Conservation (phyloP, 2,888 invertebrate species). For the Euzophera pinguis region DNA sequence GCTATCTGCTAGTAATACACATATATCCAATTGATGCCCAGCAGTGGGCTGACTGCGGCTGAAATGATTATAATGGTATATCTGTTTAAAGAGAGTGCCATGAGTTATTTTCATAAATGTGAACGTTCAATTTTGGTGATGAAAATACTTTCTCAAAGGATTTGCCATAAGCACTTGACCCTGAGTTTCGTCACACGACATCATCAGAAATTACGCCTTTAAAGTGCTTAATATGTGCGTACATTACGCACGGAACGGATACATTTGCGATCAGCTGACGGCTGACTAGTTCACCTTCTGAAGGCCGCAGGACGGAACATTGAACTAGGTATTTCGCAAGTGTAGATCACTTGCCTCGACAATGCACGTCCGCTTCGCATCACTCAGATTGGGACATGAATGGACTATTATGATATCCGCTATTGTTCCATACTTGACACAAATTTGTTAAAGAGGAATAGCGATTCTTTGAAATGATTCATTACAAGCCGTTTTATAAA, state of each 20-base stretch:
- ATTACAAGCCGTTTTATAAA: slow-evolving; percentile 1
- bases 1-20: no score
- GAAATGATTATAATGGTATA: no score
- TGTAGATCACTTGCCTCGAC: not conserved
- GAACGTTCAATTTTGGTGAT: not conserved
- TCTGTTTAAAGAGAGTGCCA: not conserved
- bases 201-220: slow-evolving; percentile 1
- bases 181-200: not conserved
- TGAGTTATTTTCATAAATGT: not conserved
- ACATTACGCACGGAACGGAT: slow-evolving; percentile 1
- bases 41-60: no score
- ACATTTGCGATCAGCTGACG: slow-evolving; percentile 10
- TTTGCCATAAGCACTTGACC: not conserved
- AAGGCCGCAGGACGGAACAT: slow-evolving; percentile 11
- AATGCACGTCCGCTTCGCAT: slow-evolving; percentile 9
- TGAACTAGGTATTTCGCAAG: slow-evolving; percentile 11
- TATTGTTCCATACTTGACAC: slow-evolving; percentile 12
- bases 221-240: slow-evolving; percentile 1
- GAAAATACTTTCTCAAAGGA: not conserved
- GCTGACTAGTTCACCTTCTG: not conserved
- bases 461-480: not conserved
- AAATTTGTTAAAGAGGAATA: not conserved
- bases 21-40: no score
- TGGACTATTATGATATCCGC: not conserved
- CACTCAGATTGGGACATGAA: slow-evolving; percentile 9